Conservation (phyloP, 2,797 vertebrate species). For the Sebastes alutus region DNA sequence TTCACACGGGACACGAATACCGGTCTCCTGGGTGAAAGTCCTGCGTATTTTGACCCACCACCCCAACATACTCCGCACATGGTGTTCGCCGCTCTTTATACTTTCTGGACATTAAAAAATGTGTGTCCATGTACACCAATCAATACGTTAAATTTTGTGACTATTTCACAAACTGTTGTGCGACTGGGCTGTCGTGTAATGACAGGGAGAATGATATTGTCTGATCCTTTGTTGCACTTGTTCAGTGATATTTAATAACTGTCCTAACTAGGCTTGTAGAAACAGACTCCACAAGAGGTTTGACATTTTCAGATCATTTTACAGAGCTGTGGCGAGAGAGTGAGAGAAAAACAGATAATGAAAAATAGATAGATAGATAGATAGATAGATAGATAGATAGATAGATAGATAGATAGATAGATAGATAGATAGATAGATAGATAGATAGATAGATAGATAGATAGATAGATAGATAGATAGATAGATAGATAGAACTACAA, state of each 20-base stretch:
- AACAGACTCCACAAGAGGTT: constrained; percentile 45
- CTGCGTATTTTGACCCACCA: too few relatives aligned
- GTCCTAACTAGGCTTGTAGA: constrained; percentile 38
- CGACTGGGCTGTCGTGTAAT: background rate
- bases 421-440: constrained; percentile 17
- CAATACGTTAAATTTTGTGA: too few relatives aligned
- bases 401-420: background rate
- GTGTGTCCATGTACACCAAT: too few relatives aligned
- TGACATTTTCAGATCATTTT: constrained; percentile 56
- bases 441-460: constrained; percentile 9
- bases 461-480: constrained; percentile 4
- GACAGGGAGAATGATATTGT: constrained; percentile 24
- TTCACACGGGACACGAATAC: too few relatives aligned
- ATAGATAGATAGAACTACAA: background rate
- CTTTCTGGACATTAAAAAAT: too few relatives aligned
- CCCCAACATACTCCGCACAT: too few relatives aligned
- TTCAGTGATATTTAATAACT: constrained; percentile 53
- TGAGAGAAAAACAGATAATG: background rate
- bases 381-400: background rate
- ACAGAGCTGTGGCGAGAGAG: background rate
- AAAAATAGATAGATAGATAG: too few relatives aligned
- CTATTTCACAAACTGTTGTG: too few relatives aligned
- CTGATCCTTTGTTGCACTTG: constrained; percentile 33
- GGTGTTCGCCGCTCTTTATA: too few relatives aligned
- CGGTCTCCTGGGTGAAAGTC: too few relatives aligned